phyloP scores from a whole-genome alignment of 2,888 invertebrate genomes.

The Hypomecis punctinalis region DNA sequence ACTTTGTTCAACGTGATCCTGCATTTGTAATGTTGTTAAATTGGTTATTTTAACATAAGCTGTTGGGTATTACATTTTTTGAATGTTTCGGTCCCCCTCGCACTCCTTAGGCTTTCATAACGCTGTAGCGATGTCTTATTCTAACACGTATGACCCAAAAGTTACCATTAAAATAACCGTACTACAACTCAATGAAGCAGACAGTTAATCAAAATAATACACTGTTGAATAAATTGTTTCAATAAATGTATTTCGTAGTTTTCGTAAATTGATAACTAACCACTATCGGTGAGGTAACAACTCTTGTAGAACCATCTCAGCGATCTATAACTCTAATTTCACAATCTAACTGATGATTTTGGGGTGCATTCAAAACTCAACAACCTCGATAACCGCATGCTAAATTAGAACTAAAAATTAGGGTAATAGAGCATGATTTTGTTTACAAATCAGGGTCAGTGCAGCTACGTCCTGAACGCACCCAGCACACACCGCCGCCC shows the following conservation, averaged over 20 bases:
- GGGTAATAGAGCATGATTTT: constrained; percentile 4
- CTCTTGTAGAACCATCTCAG: constrained; percentile 75
- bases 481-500: constrained; percentile 61
- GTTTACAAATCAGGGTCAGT: constrained; percentile 23
- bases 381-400: constrained; percentile 5
- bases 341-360: constrained; percentile 73
- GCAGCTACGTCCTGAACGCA: constrained; percentile 53
- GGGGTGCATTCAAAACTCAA: constrained; percentile 65
- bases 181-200: too few relatives aligned
- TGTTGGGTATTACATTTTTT: too few relatives aligned
- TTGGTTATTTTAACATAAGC: too few relatives aligned
- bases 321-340: constrained; percentile 71
- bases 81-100: too few relatives aligned
- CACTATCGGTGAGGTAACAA: constrained; percentile 84
- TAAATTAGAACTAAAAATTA: constrained; percentile 15
- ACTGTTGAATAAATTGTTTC: constrained; percentile 49
- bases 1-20: too few relatives aligned
- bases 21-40: too few relatives aligned
- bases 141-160: too few relatives aligned
- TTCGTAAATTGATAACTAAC: constrained; percentile 80
- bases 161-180: too few relatives aligned
- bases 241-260: constrained; percentile 78
- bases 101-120: too few relatives aligned
- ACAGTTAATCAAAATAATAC: constrained; percentile 19
- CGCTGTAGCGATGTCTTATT: too few relatives aligned